These are phyloP conservation scores for Panopea generosa DNA, from an alignment of 2,888 invertebrate species.

Conservation along the genomic window DNA sequence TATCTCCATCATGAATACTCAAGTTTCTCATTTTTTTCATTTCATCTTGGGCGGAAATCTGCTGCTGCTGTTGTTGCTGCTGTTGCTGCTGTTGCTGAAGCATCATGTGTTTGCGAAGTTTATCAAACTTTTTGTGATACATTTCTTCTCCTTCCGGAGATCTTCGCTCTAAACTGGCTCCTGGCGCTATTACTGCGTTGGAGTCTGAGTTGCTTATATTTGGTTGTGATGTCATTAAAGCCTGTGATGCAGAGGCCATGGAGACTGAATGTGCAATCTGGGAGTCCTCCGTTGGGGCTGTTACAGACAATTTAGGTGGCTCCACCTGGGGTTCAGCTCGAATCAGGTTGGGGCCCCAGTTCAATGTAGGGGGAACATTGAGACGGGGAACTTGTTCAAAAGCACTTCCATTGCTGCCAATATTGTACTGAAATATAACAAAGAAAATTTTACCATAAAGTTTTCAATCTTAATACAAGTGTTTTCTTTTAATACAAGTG, in stretches of 20 bases:
- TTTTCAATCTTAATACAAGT: neutral
- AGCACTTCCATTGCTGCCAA: slow-evolving; percentile 54
- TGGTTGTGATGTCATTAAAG: neutral
- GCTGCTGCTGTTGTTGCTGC: slow-evolving; percentile 13
- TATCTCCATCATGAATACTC: slow-evolving; percentile 41
- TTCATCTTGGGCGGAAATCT: slow-evolving; percentile 39
- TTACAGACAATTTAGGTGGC: slow-evolving; percentile 54
- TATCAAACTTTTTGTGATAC: slow-evolving; percentile 81
- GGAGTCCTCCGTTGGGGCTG: slow-evolving; percentile 51
- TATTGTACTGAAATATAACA: neutral
- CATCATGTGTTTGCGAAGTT: slow-evolving; percentile 71
- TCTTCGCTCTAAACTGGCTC: slow-evolving; percentile 32
- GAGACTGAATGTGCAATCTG: neutral
- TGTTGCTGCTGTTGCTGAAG: slow-evolving; percentile 17
- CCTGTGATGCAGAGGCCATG: neutral
- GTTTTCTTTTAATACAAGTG: too few species aligned
- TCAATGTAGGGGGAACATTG: slow-evolving; percentile 14
- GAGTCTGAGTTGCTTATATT: too few species aligned
- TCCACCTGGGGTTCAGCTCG: slow-evolving; percentile 25
- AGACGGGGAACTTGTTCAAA: slow-evolving; percentile 57
- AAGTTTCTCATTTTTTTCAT: slow-evolving; percentile 50
- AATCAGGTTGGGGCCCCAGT: slow-evolving; percentile 28
- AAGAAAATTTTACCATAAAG: neutral
- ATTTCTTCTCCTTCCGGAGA: slow-evolving; percentile 56
- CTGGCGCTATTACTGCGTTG: slow-evolving; percentile 14